A percentile compares a stretch with the other conserved stretches of the same genome.
Evolutionary conservation across 1,140 invertebrate genomes (phyloP).

Genomic region (Doryteuthis pealeii): DNA sequence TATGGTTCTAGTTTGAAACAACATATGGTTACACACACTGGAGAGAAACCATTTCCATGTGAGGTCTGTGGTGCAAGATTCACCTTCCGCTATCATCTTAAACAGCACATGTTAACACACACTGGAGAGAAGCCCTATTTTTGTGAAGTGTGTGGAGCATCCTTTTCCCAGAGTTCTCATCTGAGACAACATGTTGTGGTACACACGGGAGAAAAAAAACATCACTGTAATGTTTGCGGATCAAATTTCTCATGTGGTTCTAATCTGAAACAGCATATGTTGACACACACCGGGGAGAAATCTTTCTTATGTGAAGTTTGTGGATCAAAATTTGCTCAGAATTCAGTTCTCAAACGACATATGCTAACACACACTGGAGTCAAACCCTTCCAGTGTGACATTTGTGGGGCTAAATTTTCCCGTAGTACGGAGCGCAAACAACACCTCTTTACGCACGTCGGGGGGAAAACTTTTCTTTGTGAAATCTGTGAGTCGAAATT

Average conservation of each 20-base stretch:
- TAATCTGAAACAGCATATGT: constrained; percentile 36
- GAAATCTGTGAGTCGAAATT: constrained; percentile 71
- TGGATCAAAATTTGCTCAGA: constrained; percentile 79
- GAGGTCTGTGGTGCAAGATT: constrained; percentile 76
- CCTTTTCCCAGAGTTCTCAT: too few relatives aligned
- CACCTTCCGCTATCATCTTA: too few relatives aligned
- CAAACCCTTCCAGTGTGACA: constrained; percentile 25
- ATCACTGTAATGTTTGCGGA: constrained; percentile 27
- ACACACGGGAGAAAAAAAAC: too few relatives aligned
- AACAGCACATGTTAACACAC: too few relatives aligned
- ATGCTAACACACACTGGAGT: constrained; percentile 24
- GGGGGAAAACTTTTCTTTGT: constrained; percentile 69
- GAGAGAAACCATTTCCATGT: constrained; percentile 66
- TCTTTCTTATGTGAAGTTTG: constrained; percentile 86
- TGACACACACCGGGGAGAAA: constrained; percentile 77
- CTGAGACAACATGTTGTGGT: too few relatives aligned
- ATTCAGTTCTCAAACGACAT: constrained; percentile 25
- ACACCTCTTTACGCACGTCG: constrained; percentile 56
- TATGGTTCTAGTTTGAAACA: not conserved
- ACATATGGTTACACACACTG: constrained; percentile 16
- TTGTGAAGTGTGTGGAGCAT: too few relatives aligned
- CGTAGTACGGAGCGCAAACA: constrained; percentile 15
- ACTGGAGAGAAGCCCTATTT: too few relatives aligned
- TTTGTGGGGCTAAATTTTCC: constrained; percentile 25
- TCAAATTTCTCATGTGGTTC: constrained; percentile 28